phyloP scores from a whole-genome alignment of 2,888 invertebrate genomes.

The Encarsia formosa region DNA sequence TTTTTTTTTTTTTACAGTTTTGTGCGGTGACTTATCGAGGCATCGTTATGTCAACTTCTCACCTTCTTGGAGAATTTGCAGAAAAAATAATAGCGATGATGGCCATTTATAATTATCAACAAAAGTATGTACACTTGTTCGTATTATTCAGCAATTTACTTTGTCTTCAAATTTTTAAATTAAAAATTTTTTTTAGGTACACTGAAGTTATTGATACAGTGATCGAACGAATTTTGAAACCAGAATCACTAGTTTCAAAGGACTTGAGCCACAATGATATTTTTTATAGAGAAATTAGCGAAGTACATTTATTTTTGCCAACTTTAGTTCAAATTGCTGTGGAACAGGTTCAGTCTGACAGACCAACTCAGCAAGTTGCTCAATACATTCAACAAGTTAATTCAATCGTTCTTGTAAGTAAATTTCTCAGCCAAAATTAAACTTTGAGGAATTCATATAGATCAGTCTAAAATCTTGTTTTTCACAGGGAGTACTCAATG shows the following conservation, averaged over 20 bases:
- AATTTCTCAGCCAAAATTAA: background rate
- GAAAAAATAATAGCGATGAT: constrained; percentile 77
- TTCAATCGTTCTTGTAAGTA: constrained; percentile 43
- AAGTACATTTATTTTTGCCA: constrained; percentile 63
- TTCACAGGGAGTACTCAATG: constrained; percentile 58
- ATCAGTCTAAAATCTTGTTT: background rate
- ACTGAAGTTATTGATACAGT: constrained; percentile 40
- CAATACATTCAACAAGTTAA: constrained; percentile 46
- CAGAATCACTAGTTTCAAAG: constrained; percentile 41
- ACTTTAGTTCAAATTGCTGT: constrained; percentile 61
- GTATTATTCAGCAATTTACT: too few species aligned
- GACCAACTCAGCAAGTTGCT: constrained; percentile 58
- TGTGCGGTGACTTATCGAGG: constrained; percentile 53
- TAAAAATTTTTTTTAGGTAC: constrained; percentile 30
- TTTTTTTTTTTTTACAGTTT: constrained; percentile 48
- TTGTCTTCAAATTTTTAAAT: too few species aligned
- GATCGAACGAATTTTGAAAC: constrained; percentile 39
- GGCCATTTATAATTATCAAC: constrained; percentile 64
- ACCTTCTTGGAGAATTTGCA: constrained; percentile 66
- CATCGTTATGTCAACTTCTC: constrained; percentile 56
- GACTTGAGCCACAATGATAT: constrained; percentile 67
- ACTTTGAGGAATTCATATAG: background rate
- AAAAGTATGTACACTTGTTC: too few species aligned
- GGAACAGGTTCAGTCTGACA: constrained; percentile 59
- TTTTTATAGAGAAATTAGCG: constrained; percentile 69